Evolutionary conservation across 2,888 invertebrate genomes (phyloP), one percentile per base, ranked within the genome.

Genomic region (Apamea crenata): DNA sequence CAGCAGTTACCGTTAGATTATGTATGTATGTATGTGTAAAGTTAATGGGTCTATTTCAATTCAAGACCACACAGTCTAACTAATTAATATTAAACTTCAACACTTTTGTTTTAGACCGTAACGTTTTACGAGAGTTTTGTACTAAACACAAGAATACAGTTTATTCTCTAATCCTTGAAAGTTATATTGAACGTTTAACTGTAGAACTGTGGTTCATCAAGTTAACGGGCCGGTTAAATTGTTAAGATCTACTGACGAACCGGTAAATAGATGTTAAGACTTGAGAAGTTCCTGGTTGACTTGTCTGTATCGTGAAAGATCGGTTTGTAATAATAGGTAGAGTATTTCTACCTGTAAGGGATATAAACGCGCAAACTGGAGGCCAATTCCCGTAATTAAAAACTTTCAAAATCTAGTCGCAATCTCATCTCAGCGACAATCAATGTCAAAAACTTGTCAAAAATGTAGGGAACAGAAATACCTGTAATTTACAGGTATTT

Each of bases 81-180:
- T 78, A 82, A 73, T 83, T 67, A 80, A 74, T 84, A 77, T 67
- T 80, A 63, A 84, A 84, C 59, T 18, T 32, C n/a, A 56, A 12
- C 18, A 40, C 10, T 16, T 74, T 77, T 77, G 72, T 81, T 18
- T 50, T 21, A 40, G 21, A 47, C 47, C 66, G 40, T 78, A 73
- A 84, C 69, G 18, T 36, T 84, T 69, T 16, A 84, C 68, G 68
- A 67, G 56, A 50, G 21, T n/a, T 75, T 32, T 40, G 40, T 68
- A 61, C 32, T 50, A 6, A 61, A 71, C 47, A 59, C 50, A 59
- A 73, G 76, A 73, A 78, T 21, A 78, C 66, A 66, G 66, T 78
- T 75, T 59, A 81, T 81, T 77, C 81, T 78, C 66, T 76, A 36
- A 84, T 25, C 69, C 75, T 69, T 76, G 32, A 78, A 74, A 66